Base-by-base conservation (phyloP, 2,113 vertebrate species). In the Zonotrichia leucophrys region DNA sequence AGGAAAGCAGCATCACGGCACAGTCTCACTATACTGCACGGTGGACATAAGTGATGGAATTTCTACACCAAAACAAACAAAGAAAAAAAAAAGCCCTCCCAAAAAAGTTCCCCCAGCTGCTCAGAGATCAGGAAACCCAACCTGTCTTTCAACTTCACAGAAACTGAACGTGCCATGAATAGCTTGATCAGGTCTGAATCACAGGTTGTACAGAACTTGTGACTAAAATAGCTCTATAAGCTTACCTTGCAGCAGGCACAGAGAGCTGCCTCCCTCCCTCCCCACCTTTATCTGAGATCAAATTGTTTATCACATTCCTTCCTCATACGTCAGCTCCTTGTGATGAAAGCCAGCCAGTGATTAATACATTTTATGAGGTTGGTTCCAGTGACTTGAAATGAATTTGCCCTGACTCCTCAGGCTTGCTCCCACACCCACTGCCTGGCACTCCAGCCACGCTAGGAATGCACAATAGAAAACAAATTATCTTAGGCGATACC, bases 311-410 rank as follows among this genome's bases (percentile, higher is more conserved):
- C 87, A 79, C 92, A 95, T 95, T 97, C 95, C 75, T 96, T 92
- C 84, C 91, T 93, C 92, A 46, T 90, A 92, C 39, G 69, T 96
- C 92, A 96, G 77, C 76, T 74, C 76, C 91, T 78, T 68, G 84
- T 94, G 87, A 96, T 91, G 92, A 93, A 94, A 94, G 90, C 70
- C 75, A 90, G 64, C 15, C 68, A 81, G 76, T 94, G 94, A 97
- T 97, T 96, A 97, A 96, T 96, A 91, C 80, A 75, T 84, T 92
- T 90, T 96, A 95, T 93, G 90, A 95, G 86, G 87, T 62, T 92
- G 93, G 95, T 94, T 95, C 93, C 94, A 96, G 46, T 94, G 92
- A 88, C 85, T 96, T 88, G 82, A 69, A 70, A 97, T 94, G 86
- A 92, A 88, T 96, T 93, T 89, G 92, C 94, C 79, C 77, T 94